These are phyloP conservation scores for Lanistes nyassanus DNA, from an alignment of 1,140 invertebrate species.

Conservation along the genomic window DNA sequence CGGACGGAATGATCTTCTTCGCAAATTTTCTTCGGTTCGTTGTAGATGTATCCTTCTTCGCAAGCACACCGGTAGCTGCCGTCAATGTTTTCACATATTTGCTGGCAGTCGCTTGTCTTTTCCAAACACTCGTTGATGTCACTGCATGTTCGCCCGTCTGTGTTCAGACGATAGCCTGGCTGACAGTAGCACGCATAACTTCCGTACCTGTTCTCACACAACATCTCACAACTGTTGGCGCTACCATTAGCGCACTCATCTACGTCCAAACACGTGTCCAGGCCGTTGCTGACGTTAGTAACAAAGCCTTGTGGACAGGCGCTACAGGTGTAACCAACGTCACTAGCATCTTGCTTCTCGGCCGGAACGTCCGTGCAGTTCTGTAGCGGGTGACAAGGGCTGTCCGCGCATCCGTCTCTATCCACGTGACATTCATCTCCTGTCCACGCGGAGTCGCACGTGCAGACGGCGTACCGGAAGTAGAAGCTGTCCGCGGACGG, in stretches of 20 bases:
- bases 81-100: conserved; percentile 9
- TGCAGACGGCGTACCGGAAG: conserved; percentile 9
- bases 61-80: conserved; percentile 19
- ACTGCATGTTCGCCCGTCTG: not conserved
- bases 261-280: not conserved
- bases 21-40: not conserved
- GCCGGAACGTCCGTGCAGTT: conserved; percentile 24
- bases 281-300: too few relatives aligned
- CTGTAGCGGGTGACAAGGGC: conserved; percentile 18
- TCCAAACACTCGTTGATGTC: conserved; percentile 12
- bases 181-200: not conserved
- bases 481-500: not conserved
- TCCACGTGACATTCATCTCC: conserved; percentile 26
- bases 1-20: not conserved
- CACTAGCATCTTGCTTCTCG: not conserved
- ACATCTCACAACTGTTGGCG: not conserved
- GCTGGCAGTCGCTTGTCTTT: conserved; percentile 2
- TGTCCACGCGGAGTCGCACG: not conserved
- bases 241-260: conserved; percentile 2
- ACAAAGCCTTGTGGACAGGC: conserved; percentile 11
- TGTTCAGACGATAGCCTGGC: not conserved
- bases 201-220: not conserved
- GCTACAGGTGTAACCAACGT: conserved; percentile 11
- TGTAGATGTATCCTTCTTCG: conserved; percentile 18
- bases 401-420: conserved; percentile 26